These are phyloP conservation scores for Plecturocebus donacophilus DNA, from an alignment of 2,113 vertebrate species.

Conservation along the genomic window DNA sequence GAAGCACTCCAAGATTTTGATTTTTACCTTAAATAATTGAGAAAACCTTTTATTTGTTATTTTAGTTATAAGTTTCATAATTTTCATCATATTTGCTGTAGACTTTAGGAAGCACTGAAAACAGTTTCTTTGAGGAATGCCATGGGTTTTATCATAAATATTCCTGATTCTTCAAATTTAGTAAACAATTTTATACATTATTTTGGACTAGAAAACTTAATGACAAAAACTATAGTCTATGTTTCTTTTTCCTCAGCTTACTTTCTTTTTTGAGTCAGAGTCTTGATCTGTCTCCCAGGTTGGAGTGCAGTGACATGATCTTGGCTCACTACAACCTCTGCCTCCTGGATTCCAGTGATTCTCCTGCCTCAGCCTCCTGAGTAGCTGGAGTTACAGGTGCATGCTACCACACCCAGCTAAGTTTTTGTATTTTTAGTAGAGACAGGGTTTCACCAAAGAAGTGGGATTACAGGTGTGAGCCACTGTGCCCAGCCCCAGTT, in stretches of 20 bases:
- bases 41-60: not conserved
- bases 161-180: not conserved
- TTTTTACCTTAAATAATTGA: constrained; percentile 34
- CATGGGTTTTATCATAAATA: not conserved
- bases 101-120: not conserved
- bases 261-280: no score
- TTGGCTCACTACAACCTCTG: no score
- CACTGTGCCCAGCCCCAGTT: not conserved
- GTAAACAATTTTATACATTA: not conserved
- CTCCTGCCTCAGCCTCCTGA: no score
- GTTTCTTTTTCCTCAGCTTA: not conserved
- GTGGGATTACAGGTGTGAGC: not conserved
- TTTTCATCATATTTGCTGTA: not conserved
- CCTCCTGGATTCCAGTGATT: no score
- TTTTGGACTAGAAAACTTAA: not conserved
- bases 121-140: not conserved
- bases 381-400: no score
- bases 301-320: no score
- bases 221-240: not conserved
- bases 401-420: no score
- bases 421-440: no score
- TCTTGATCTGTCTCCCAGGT: no score
- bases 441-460: not conserved
- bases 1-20: not conserved
- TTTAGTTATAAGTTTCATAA: not conserved